These are phyloP conservation scores for Pelobates cultripes DNA, from an alignment of 2,797 vertebrate genomes.

Conservation along the genomic window DNA sequence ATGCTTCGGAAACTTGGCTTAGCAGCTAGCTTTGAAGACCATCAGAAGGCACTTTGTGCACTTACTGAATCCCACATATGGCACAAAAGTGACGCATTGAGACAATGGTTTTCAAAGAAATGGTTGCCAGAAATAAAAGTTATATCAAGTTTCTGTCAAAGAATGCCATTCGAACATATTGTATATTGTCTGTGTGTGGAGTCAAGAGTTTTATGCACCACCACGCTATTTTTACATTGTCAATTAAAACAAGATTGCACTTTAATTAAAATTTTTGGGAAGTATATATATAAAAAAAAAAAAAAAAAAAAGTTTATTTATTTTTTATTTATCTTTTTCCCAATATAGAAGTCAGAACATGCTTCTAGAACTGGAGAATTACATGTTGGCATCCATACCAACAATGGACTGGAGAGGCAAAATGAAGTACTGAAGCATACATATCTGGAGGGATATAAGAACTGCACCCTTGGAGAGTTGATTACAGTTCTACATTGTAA, in stretches of 20 bases:
- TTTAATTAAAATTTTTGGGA: too few species aligned
- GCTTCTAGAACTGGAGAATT: slow-evolving; percentile 3
- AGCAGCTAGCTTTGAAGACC: not conserved
- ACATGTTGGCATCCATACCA: not conserved
- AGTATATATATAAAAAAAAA: too few species aligned
- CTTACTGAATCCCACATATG: not conserved
- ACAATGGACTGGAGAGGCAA: slow-evolving; percentile 18
- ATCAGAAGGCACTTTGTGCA: slow-evolving; percentile 5
- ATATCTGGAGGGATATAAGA: slow-evolving; percentile 6
- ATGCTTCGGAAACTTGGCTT: too few species aligned
- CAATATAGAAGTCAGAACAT: slow-evolving; percentile 3
- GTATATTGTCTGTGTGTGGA: not conserved
- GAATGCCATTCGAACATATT: not conserved
- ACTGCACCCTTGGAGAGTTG: slow-evolving; percentile 6
- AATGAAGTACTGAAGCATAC: slow-evolving; percentile 2
- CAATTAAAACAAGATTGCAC: not conserved
- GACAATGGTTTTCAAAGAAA: not conserved
- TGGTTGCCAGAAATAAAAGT: not conserved
- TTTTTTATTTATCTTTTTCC: not conserved
- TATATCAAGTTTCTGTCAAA: not conserved
- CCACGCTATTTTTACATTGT: not conserved
- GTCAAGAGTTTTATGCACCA: too few species aligned
- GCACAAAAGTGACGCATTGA: not conserved
- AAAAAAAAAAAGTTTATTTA: not conserved
- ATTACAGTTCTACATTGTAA: slow-evolving; percentile 5